These are phyloP conservation scores for Dipus sagitta DNA, from an alignment of 2,797 vertebrate species.

Conservation along the genomic window DNA sequence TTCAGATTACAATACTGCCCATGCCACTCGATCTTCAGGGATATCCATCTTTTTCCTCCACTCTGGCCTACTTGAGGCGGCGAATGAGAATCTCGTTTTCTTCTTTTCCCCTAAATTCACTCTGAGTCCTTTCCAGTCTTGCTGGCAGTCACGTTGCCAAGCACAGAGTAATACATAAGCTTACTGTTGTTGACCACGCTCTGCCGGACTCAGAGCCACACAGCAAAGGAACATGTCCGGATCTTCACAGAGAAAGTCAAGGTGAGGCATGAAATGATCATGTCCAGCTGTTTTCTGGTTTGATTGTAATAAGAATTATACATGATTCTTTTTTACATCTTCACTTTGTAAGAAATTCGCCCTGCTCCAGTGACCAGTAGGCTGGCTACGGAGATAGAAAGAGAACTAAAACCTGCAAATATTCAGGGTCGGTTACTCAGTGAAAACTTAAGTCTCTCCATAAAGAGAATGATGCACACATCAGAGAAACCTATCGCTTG, in stretches of 20 bases:
- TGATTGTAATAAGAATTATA: slow-evolving; percentile 71
- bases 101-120: slow-evolving; percentile 57
- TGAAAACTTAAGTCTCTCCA: slow-evolving; percentile 47
- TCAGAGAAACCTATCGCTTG: not conserved
- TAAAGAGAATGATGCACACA: not conserved
- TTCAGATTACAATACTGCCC: slow-evolving; percentile 46
- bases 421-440: slow-evolving; percentile 1
- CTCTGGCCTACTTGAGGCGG: slow-evolving; percentile 45
- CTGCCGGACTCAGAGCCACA: slow-evolving; percentile 46
- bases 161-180: not conserved
- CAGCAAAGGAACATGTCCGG: slow-evolving; percentile 63
- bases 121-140: slow-evolving; percentile 56
- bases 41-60: slow-evolving; percentile 45
- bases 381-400: not conserved
- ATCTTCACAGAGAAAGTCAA: slow-evolving; percentile 63
- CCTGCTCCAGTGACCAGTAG: not conserved
- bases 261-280: slow-evolving; percentile 68
- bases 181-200: slow-evolving; percentile 66
- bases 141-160: slow-evolving; percentile 54
- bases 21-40: slow-evolving; percentile 56
- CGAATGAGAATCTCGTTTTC: slow-evolving; percentile 61
- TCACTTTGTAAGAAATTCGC: slow-evolving; percentile 65
- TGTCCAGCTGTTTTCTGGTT: slow-evolving; percentile 43
- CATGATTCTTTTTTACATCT: slow-evolving; percentile 65
- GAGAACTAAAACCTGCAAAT: slow-evolving; percentile 6